Evolutionary conservation across 2,797 vertebrate species (phyloP), one percentile per base, ranked within the genome.

Genomic region (Gobio occitaniae): DNA sequence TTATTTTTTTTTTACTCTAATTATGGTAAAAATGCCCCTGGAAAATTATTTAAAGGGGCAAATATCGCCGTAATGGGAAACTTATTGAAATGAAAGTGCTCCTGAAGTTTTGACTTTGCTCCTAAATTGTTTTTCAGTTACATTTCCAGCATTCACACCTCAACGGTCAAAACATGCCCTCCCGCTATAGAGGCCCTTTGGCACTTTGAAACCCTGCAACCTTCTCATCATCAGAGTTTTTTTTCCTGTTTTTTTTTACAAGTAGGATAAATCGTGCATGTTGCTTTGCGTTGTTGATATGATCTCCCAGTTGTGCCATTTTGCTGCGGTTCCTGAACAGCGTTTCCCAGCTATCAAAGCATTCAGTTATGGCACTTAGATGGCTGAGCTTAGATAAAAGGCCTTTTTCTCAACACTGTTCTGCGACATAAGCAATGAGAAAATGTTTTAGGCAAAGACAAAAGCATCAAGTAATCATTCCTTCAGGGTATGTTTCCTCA

Each of bases 211-310:
- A 41, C 36, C 6, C 19, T 77, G 8, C 29, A 79, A 78, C 61
- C 84, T 82, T 65, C 38, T 61, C 44, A 66, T 79, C 85, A 75
- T 82, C 82, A 84, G 48, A 63, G 17, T 13, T 50, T 21, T 16
- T 78, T 61, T 29, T 25, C 25, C 25, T n/a, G 29, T 32, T 32
- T 32, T 32, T 5, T 84, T 61, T 38, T 79, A 6, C 19, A 75
- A 68, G 63, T 29, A 29, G 25, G 59, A 77, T 47, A 75, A 78
- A 76, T 78, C 2, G 12, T 78, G 41, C 7, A 32, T 82, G 68
- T 38, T 79, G 36, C 61, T 71, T 76, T 74, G 47, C 61, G 66
- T 76, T 74, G 86, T 84, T 87, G 59, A 86, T 78, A 80, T 84
- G 74, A 84, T 88, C 74, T 76, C 15, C 72, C 59, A n/a, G 69